Conservation (phyloP, 2,113 vertebrate genomes). For the Pampusana beccarii region DNA sequence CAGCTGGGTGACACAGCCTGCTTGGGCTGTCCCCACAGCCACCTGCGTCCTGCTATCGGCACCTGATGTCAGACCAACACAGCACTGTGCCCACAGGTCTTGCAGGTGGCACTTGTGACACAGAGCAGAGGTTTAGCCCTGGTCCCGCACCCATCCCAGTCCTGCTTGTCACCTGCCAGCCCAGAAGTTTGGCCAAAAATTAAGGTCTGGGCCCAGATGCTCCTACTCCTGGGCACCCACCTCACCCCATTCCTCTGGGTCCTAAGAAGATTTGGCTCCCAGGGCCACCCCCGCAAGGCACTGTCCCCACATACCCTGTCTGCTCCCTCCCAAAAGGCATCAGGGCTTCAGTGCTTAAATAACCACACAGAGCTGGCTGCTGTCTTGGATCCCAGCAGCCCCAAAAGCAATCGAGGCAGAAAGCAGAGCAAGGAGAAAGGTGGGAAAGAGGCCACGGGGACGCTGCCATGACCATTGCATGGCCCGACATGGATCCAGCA, state of each 20-base stretch:
- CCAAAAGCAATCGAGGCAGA: background rate
- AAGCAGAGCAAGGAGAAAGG: background rate
- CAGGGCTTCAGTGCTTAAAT: background rate
- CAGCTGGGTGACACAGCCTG: too few relatives aligned
- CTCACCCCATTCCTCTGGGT: background rate
- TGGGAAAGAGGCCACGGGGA: background rate
- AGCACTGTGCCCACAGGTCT: too few relatives aligned
- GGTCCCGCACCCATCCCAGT: background rate
- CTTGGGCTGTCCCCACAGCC: too few relatives aligned
- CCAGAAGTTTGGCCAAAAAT: background rate
- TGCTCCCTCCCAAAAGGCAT: background rate
- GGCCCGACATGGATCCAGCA: accelerated
- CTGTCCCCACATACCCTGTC: background rate
- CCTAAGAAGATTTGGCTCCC: background rate
- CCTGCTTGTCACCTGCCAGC: background rate
- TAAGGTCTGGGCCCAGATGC: background rate
- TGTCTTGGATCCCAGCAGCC: background rate
- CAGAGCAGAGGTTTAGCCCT: too few relatives aligned
- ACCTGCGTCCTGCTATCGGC: too few relatives aligned
- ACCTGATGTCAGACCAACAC: too few relatives aligned
- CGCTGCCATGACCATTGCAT: accelerated
- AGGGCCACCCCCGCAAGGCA: background rate
- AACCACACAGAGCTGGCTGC: accelerated
- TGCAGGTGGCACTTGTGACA: too few relatives aligned
- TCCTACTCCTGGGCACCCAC: background rate